These are phyloP conservation scores for Tychaedon coryphoeus DNA, from an alignment of 2,113 vertebrate species.

Conservation along the genomic window DNA sequence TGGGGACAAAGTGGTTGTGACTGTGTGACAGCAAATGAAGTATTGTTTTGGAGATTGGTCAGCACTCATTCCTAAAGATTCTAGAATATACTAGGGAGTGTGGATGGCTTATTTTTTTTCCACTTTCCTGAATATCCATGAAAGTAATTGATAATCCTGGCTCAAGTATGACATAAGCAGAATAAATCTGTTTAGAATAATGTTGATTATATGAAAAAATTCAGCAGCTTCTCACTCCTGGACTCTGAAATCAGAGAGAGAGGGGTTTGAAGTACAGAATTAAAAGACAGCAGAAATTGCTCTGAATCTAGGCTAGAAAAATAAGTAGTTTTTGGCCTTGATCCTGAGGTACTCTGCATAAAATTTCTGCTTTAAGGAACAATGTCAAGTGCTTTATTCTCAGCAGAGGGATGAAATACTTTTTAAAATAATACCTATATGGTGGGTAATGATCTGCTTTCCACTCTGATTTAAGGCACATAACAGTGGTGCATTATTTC, in stretches of 20 bases:
- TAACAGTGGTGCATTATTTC: neutral
- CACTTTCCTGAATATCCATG: neutral
- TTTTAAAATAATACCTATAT: neutral
- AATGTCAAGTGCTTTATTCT: neutral
- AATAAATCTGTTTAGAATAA: neutral
- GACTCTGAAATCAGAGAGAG: neutral
- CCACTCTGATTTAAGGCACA: neutral
- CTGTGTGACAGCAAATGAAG: fast-evolving
- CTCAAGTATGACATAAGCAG: neutral
- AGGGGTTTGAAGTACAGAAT: neutral
- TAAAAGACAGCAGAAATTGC: neutral
- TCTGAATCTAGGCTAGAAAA: neutral
- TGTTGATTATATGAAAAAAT: neutral
- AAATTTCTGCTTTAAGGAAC: neutral
- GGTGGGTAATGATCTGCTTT: neutral
- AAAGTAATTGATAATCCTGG: neutral
- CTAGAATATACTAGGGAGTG: neutral
- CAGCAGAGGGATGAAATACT: neutral
- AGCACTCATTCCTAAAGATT: neutral
- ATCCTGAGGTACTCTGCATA: neutral
- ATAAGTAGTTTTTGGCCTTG: neutral
- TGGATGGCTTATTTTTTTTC: neutral
- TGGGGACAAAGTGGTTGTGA: neutral
- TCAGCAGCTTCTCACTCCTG: neutral
- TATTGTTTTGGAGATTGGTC: neutral